Conservation (phyloP, 2,888 invertebrate species). For the Chelonus formosanus region DNA sequence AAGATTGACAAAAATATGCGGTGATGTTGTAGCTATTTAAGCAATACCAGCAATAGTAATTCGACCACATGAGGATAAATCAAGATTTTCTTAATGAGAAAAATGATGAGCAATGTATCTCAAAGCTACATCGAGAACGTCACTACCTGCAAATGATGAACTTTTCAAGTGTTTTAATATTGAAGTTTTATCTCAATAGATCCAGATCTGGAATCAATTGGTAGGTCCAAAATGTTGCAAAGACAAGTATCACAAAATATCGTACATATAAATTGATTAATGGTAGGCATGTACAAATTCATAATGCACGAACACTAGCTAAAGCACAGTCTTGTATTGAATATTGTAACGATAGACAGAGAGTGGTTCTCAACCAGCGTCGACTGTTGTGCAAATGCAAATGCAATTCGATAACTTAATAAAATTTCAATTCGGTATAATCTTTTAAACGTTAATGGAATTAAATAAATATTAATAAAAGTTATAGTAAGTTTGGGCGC, state of each 20-base stretch:
- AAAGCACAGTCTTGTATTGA: slow-evolving; percentile 80
- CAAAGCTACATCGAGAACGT: slow-evolving; percentile 88
- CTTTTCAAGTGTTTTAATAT: slow-evolving; percentile 80
- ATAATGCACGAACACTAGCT: slow-evolving; percentile 81
- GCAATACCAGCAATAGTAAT: slow-evolving; percentile 91
- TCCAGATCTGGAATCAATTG: slow-evolving; percentile 84
- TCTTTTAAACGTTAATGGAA: too few relatives aligned
- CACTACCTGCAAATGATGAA: slow-evolving; percentile 84
- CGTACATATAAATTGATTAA: slow-evolving; percentile 81
- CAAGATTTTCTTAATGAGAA: slow-evolving; percentile 78
- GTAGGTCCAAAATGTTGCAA: slow-evolving; percentile 85
- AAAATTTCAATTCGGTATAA: too few relatives aligned
- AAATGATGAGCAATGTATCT: slow-evolving; percentile 80
- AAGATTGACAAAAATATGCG: slow-evolving; percentile 77
- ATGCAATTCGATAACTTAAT: slow-evolving; percentile 85
- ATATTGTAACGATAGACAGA: too few relatives aligned
- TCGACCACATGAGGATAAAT: slow-evolving; percentile 86
- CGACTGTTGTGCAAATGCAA: slow-evolving; percentile 88
- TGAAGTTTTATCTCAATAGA: slow-evolving; percentile 77
- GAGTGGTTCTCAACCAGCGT: too few relatives aligned
- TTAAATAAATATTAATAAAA: too few relatives aligned
- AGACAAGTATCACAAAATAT: slow-evolving; percentile 86
- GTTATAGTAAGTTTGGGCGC: too few relatives aligned
- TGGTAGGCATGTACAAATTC: slow-evolving; percentile 84
- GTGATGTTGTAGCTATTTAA: slow-evolving; percentile 80